Conservation (phyloP, 1,140 invertebrate species). For the Zaprionus inermis region DNA sequence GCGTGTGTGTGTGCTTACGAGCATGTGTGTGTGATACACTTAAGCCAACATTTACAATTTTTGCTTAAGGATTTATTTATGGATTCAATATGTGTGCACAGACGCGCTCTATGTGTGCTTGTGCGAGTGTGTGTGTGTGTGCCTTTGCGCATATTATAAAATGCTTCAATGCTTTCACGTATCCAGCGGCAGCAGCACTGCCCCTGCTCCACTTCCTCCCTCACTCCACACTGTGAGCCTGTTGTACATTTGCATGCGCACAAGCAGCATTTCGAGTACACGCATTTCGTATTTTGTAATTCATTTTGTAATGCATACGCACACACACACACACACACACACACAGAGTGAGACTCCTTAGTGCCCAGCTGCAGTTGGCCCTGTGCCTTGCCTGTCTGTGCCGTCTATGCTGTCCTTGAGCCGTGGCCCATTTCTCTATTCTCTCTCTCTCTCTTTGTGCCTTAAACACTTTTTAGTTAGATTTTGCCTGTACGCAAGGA, state of each 20-base stretch:
- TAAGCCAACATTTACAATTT: conserved; percentile 83
- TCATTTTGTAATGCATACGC: conserved; percentile 62
- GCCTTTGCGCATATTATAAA: conserved; percentile 62
- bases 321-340: conserved; percentile 8
- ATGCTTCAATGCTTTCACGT: conserved; percentile 56
- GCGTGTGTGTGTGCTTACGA: conserved; percentile 30
- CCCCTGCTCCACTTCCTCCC: too few species aligned
- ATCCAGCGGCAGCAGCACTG: conserved; percentile 21
- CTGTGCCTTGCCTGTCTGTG: too few species aligned
- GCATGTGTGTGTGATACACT: conserved; percentile 68
- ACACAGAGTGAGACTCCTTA: neutral
- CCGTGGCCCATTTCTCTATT: neutral
- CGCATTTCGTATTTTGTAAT: conserved; percentile 65
- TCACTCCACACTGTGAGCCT: too few species aligned
- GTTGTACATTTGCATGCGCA: conserved; percentile 66
- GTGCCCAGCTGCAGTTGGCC: neutral
- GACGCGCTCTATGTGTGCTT: conserved; percentile 1
- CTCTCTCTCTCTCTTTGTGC: neutral
- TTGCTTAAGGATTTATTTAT: conserved; percentile 83
- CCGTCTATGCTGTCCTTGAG: neutral
- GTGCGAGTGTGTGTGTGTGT: conserved; percentile 31
- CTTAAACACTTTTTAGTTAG: neutral
- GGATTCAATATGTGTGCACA: conserved; percentile 76
- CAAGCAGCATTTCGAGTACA: conserved; percentile 62
- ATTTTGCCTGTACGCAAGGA: neutral